Evolutionary conservation across 2,113 vertebrate species (phyloP), one percentile per base, ranked within the genome.

Genomic region (Zeus faber): DNA sequence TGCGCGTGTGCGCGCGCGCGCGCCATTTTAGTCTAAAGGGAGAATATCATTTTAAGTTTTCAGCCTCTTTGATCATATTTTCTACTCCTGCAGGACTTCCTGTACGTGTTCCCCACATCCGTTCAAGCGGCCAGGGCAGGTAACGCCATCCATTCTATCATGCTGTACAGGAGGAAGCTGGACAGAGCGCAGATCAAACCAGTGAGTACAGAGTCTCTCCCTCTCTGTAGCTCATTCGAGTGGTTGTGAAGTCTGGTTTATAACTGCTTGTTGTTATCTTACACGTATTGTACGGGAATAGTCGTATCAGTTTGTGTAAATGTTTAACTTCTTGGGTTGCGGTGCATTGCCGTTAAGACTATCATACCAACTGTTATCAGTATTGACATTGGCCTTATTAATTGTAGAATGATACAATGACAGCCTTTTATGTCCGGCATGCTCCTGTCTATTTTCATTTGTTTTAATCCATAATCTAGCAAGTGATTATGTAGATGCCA

Each of bases 121-220:
- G 31, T 94, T 17, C 97, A 96, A 85, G 93, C 95, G 0, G 96
- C 97, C 20, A 86, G 95, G 65, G 95, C 97, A n/a, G 96, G 93
- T 37, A 98, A 99, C 18, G 71, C 90, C 67, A 93, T 98, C 75
- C 94, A 98, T 17, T 81, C 94, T 35, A 87, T 92, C 66, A 90
- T 99, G 83, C 83, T 96, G 3, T 99, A 99, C 76, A 85, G 96
- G 39, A 93, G 92, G 54, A 93, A 92, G 74, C 88, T 99, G 65
- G 97, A 99, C 87, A 83, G 97, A 47, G 95, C 96, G 43, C 94
- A 99, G 68, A 88, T 99, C 70, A 93, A 94, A 63, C 97, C 97
- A n/a, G 97, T 99, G 83, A 39, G 93, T 89, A 1, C 1, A 11
- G 8, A 27, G 21, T 52, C 47, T 59, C 10, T 7, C 0, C 3